Conservation (phyloP, 1,140 invertebrate species). For the Cecropterus lyciades region DNA sequence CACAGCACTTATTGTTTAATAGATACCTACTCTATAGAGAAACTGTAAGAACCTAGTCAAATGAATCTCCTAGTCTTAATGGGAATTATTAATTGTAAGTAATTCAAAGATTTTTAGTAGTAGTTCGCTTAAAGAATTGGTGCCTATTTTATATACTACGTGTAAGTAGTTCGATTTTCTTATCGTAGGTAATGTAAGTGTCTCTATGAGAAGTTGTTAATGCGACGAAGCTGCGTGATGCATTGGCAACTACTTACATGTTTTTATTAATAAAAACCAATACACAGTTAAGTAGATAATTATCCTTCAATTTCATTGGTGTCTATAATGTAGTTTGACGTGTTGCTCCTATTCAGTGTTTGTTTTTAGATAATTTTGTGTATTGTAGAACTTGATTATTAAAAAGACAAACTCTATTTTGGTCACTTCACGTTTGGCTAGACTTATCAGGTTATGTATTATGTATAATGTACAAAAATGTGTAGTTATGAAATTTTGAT, state of each 20-base stretch:
- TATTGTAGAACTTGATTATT: not conserved
- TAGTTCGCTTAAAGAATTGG: constrained; percentile 58
- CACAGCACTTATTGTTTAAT: constrained; percentile 42
- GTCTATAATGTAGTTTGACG: constrained; percentile 4
- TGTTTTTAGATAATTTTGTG: not conserved
- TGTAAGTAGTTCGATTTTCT: constrained; percentile 45
- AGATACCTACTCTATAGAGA: constrained; percentile 39
- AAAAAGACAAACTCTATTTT: too few species aligned
- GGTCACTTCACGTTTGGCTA: too few species aligned
- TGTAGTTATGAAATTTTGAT: too few species aligned
- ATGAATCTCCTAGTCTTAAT: constrained; percentile 35
- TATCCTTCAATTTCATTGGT: constrained; percentile 33
- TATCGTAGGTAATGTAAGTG: constrained; percentile 27
- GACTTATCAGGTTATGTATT: too few species aligned
- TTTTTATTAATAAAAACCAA: not conserved
- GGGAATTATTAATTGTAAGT: constrained; percentile 38
- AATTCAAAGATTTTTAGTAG: constrained; percentile 44
- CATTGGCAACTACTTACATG: not conserved
- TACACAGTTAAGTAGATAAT: constrained; percentile 1
- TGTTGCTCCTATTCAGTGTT: not conserved
- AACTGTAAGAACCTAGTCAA: constrained; percentile 42
- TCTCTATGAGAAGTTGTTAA: constrained; percentile 17
- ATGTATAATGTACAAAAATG: too few species aligned
- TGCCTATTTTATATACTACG: constrained; percentile 52
- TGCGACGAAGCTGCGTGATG: not conserved